Evolutionary conservation across 2,113 vertebrate genomes (phyloP), one percentile per base, ranked within the genome.

Genomic region (Gymnogyps californianus): DNA sequence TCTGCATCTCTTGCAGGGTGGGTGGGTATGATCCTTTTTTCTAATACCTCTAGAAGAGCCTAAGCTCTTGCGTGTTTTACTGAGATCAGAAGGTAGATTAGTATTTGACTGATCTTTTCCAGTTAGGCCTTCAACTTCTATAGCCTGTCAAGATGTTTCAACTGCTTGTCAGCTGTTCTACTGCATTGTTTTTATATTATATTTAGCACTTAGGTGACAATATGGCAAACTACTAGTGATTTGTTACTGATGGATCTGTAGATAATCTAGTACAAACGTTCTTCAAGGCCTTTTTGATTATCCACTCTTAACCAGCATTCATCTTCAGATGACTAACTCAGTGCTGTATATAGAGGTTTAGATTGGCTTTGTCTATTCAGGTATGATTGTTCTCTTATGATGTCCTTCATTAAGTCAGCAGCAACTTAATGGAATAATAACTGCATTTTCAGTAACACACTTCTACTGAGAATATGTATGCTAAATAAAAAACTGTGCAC

Each of bases 351-450:
- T 77, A 83, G n/a, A n/a, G n/a, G n/a, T n/a, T 96, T 84, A 47
- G 47, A 90, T 58, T 75, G 55, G 10, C 40, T 83, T 93, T 89
- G n/a, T 87, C 65, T 96, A 6, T 90, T 91, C 58, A 66, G 40
- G 64, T 81, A 51, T 28, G 46, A 65, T 61, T 72, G 7, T 91
- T 66, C 57, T 94, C 79, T 90, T 59, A 57, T 82, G n/a, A 57
- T 82, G n/a, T 83, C 58, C 22, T 88, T 96, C 69, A 74, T 78
- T 74, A 82, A 83, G 69, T 54, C 85, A 91, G 72, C 62, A 93
- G 81, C 11, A n/a, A 51, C 28, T 93, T 93, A 96, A 95, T 94
- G n/a, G 93, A 84, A 88, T 97, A 95, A 93, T 83, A 88, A 71
- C 69, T 89, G 20, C 54, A 31, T 76, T 82, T 97, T 83, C 93